Evolutionary conservation across 1,140 invertebrate genomes (phyloP).

Genomic region (Tetramorium alpestre): DNA sequence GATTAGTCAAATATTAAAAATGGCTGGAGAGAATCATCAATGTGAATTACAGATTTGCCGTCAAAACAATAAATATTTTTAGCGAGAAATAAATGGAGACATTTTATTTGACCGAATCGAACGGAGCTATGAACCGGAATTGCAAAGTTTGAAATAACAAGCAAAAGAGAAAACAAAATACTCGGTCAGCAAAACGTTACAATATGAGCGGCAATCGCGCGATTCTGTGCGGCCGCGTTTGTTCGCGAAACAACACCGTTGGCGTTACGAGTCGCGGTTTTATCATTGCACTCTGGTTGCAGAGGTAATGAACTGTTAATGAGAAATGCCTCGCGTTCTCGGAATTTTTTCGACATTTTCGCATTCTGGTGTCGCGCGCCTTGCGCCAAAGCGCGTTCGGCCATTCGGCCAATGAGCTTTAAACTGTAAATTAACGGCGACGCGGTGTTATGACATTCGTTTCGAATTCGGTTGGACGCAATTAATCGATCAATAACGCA

Average conservation of each 20-base stretch:
- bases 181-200: slow-evolving; percentile 39
- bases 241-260: not conserved
- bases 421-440: slow-evolving; percentile 39
- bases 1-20: not conserved
- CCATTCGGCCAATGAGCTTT: slow-evolving; percentile 33
- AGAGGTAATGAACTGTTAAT: slow-evolving; percentile 69
- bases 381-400: slow-evolving; percentile 2
- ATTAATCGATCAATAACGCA: slow-evolving; percentile 34
- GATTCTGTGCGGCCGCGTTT: slow-evolving; percentile 25
- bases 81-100: slow-evolving; percentile 19
- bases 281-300: slow-evolving; percentile 31
- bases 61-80: slow-evolving; percentile 23
- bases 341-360: slow-evolving; percentile 59
- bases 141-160: slow-evolving; percentile 48
- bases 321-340: slow-evolving; percentile 58
- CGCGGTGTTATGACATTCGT: slow-evolving; percentile 30
- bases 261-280: slow-evolving; percentile 30
- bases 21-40: not conserved
- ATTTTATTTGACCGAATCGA: slow-evolving; percentile 32
- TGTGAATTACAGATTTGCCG: slow-evolving; percentile 7
- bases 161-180: slow-evolving; percentile 32
- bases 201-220: slow-evolving; percentile 43
- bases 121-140: slow-evolving; percentile 10
- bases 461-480: slow-evolving; percentile 36
- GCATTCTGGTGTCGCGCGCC: slow-evolving; percentile 42